phyloP scores from a whole-genome alignment of 2,113 vertebrate genomes.

The Prolemur simus region DNA sequence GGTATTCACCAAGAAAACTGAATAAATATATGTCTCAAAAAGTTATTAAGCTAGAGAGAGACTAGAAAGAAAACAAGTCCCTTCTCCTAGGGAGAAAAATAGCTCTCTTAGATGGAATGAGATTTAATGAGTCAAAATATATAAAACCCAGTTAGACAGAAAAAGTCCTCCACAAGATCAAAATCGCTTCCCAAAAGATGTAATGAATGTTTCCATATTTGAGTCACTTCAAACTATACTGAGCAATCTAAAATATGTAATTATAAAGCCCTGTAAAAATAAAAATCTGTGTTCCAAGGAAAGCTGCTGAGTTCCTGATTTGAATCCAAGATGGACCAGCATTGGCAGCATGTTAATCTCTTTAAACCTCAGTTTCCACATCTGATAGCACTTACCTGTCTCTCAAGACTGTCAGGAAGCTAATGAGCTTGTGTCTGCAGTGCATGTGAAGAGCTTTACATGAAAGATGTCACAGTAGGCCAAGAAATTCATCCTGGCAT shows the following conservation, averaged over 20 bases:
- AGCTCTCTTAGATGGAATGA: conserved; percentile 23
- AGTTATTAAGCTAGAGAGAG: neutral
- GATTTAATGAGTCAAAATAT: conserved; percentile 59
- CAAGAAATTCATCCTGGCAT: neutral
- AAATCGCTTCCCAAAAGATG: conserved; percentile 67
- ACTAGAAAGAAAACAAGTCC: neutral
- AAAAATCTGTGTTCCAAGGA: conserved; percentile 39
- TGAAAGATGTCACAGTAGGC: neutral
- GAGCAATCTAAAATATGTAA: conserved; percentile 61
- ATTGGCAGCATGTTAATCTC: neutral
- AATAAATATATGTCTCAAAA: neutral
- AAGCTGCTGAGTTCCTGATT: conserved; percentile 17
- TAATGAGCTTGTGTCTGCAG: neutral
- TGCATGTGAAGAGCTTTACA: neutral
- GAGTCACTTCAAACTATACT: conserved; percentile 58
- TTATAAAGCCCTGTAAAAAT: conserved; percentile 61
- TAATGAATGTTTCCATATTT: conserved; percentile 70
- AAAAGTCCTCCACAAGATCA: conserved; percentile 57
- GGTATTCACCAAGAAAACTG: conserved; percentile 11
- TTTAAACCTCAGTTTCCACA: conserved; percentile 20
- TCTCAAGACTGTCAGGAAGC: neutral
- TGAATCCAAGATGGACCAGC: neutral
- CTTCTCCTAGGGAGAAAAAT: neutral
- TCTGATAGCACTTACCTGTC: conserved; percentile 17
- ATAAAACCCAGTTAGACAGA: conserved; percentile 59